Conservation (phyloP, 2,113 vertebrate genomes). For the Sinocyclocheilus grahami region DNA sequence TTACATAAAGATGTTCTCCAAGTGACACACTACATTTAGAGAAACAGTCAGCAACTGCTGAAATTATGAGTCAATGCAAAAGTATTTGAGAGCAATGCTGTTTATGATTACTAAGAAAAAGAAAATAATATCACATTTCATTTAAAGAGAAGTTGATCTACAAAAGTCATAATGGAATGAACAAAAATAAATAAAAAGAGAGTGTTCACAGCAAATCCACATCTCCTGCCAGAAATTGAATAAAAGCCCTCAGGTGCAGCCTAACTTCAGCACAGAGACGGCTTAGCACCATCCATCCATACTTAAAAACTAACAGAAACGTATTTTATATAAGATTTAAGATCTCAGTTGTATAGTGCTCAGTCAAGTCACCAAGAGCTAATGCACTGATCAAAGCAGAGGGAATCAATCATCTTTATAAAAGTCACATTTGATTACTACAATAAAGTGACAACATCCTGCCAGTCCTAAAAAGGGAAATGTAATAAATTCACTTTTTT, state of each 20-base stretch:
- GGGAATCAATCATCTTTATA: slow-evolving; percentile 13
- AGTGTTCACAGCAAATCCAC: slow-evolving; percentile 42
- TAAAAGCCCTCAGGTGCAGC: slow-evolving; percentile 37
- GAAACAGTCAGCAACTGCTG: neutral
- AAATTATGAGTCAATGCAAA: neutral
- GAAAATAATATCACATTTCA: neutral
- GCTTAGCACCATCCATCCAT: slow-evolving; percentile 29
- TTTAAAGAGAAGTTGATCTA: neutral
- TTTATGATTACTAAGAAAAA: neutral
- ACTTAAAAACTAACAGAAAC: slow-evolving; percentile 28
- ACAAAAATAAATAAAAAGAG: slow-evolving; percentile 26
- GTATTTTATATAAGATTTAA: neutral
- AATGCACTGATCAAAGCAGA: slow-evolving; percentile 22
- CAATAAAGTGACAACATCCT: slow-evolving; percentile 2
- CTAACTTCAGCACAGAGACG: slow-evolving; percentile 32
- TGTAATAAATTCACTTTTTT: neutral
- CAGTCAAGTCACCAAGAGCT: slow-evolving; percentile 18
- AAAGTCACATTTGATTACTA: slow-evolving; percentile 9
- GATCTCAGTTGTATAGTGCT: slow-evolving; percentile 1
- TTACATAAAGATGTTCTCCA: neutral
- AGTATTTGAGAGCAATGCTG: neutral
- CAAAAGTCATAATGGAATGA: neutral
- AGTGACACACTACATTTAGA: neutral
- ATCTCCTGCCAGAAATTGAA: slow-evolving; percentile 40
- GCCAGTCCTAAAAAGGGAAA: neutral